Base-by-base conservation (phyloP, 2,888 invertebrate genomes). In the Pollenia amentaria region DNA sequence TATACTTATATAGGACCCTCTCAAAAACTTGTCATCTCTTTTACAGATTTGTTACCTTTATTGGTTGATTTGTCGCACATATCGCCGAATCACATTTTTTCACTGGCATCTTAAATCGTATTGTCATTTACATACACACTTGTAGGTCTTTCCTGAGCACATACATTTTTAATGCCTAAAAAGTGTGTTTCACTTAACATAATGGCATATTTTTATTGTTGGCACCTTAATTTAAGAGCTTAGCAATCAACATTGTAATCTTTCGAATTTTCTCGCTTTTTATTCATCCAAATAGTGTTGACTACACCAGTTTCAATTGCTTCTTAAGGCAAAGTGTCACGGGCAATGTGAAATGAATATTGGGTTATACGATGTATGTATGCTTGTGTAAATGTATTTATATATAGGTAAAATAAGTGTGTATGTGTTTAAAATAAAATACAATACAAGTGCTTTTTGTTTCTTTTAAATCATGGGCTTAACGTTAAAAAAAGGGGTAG, bases 201-300 rank as follows among this genome's bases (percentile, higher is more conserved):
- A 84, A 87, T 91, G 92, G 90, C 92, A 91, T 84, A 92, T 89
- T 91, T 87, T 87, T 87, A 87, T 87, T 87, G 86, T 87, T 87
- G 86, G 84, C 90, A 91, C 92, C 84, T 84, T 87, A 87, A 87
- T 91, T 92, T 91, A 91, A 91, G 91, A 91, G 92, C 91, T 89
- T 89, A 90, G 90, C 91, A 92, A 91, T 91, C 91, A 91, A 90
- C 90, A 89, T 89, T 89, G 88, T 89, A 89, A 92, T 91, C 92
- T 91, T 86, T 76, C 70, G 44, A 60, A 62, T 75, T 88, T 88
- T 87, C 55, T 86, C 29, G 29, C 16, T 42, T 65, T 29, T 21
- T 57, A 60, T 48, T 53, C 51, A 62, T 73, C 29, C 29, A 29
- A 80, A 76, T 53, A 70, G 75, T 79, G 83, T 79, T 83, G 82